Evolutionary conservation across 2,888 invertebrate species (phyloP).

Genomic region (Malachius bipustulatus): DNA sequence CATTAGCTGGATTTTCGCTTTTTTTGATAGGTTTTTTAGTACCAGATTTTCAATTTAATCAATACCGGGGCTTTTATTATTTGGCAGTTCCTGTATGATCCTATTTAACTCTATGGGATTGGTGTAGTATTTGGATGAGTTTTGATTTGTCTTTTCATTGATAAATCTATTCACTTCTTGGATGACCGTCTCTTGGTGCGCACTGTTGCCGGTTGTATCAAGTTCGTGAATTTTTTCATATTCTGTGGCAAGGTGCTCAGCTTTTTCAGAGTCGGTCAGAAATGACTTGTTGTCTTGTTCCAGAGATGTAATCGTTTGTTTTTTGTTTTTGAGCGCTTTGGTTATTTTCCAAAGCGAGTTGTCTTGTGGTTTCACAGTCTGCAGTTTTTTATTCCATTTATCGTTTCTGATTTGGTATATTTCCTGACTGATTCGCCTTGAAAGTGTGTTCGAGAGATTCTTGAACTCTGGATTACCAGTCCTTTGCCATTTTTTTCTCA

Average conservation of each 20-base stretch:
- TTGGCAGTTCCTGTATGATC: no score
- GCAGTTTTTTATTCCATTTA: conserved; percentile 6
- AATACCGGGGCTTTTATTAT: conserved; percentile 17
- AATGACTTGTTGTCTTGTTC: conserved; percentile 4
- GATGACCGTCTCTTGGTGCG: no score
- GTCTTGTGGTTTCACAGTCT: conserved; percentile 9
- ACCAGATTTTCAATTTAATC: conserved; percentile 14
- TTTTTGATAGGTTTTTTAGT: conserved; percentile 21
- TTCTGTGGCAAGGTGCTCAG: conserved; percentile 8
- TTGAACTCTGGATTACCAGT: no score
- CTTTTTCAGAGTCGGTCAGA: conserved; percentile 10
- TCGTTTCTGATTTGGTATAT: conserved; percentile 9
- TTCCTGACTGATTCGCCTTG: conserved; percentile 6
- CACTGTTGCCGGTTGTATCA: background rate
- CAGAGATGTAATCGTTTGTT: no score
- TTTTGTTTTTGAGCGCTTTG: conserved; percentile 10
- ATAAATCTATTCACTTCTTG: no score
- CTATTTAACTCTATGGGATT: background rate
- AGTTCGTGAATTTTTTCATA: conserved; percentile 7
- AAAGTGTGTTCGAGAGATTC: no score
- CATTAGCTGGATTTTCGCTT: conserved; percentile 19
- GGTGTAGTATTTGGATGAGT: background rate
- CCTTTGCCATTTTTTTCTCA: no score
- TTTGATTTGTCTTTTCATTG: no score
- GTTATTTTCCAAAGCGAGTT: conserved; percentile 15